A percentile compares a stretch with the other conserved stretches of the same genome.
Conservation (phyloP, 2,888 invertebrate species). For the Amblyjoppa fuscipennis region DNA sequence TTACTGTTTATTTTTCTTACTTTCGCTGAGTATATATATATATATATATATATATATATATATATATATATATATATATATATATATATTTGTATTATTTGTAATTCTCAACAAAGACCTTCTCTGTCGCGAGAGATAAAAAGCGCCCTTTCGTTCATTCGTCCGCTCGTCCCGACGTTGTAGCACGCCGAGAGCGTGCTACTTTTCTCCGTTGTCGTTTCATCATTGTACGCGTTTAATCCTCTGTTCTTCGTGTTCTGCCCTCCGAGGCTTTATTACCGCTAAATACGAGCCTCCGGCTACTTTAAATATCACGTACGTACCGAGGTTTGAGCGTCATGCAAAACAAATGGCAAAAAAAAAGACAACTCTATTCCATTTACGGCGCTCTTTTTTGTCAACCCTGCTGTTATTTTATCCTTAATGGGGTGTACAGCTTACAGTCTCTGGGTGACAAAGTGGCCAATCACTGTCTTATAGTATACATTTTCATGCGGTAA, state of each 20-base stretch:
- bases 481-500: no score
- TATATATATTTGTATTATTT: neutral
- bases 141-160: conserved; percentile 22
- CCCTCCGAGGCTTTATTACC: conserved; percentile 22
- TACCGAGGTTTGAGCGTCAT: neutral
- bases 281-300: conserved; percentile 19
- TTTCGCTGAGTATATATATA: neutral
- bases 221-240: conserved; percentile 40
- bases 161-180: neutral
- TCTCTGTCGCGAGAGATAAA: conserved; percentile 13
- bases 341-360: conserved; percentile 31
- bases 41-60: neutral
- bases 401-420: conserved; percentile 21
- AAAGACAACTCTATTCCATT: conserved; percentile 7
- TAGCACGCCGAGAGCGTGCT: neutral
- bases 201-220: conserved; percentile 34
- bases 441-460: no score
- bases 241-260: conserved; percentile 24
- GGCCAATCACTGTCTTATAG: no score
- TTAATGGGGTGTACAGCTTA: neutral
- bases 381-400: neutral
- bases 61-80: neutral
- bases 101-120: conserved; percentile 15
- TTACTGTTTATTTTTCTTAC: neutral
- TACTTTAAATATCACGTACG: conserved; percentile 47